phyloP scores from a whole-genome alignment of 2,113 vertebrate genomes.

The Notothenia rossii region DNA sequence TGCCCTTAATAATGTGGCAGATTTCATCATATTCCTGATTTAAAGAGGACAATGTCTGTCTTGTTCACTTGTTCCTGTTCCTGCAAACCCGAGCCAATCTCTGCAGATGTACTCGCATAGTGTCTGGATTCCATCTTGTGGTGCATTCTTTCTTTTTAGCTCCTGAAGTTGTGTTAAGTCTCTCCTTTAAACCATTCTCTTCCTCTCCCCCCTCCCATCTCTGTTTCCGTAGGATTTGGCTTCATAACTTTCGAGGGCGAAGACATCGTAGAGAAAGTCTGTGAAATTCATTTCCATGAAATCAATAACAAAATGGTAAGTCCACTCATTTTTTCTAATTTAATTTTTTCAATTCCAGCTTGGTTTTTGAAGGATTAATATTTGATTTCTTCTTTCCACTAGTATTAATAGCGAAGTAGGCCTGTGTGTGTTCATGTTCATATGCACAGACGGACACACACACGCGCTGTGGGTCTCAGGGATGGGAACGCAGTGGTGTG shows the following conservation, averaged over 20 bases:
- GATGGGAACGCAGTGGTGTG: conserved; percentile 80
- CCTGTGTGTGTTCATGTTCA: conserved; percentile 40
- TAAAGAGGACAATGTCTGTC: conserved; percentile 83
- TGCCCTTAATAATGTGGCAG: conserved; percentile 83
- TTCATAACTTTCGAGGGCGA: conserved; percentile 99
- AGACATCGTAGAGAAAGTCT: conserved; percentile 99
- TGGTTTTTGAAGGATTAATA: conserved; percentile 80
- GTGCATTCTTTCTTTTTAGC: conserved; percentile 63
- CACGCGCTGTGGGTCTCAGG: conserved; percentile 62
- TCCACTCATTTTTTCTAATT: conserved; percentile 79
- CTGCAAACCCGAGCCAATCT: conserved; percentile 64
- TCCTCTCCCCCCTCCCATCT: conserved; percentile 40
- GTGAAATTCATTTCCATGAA: conserved; percentile 99
- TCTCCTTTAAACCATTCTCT: conserved; percentile 58
- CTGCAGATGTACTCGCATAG: conserved; percentile 61
- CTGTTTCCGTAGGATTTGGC: conserved; percentile 92
- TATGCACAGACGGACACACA: conserved; percentile 17
- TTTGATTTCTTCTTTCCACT: conserved; percentile 80
- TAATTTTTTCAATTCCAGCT: conserved; percentile 76
- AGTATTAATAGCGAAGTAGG: conserved; percentile 67
- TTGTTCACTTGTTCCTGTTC: conserved; percentile 74
- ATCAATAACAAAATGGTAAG: conserved; percentile 99
- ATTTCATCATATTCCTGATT: conserved; percentile 84
- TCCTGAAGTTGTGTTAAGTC: conserved; percentile 62
- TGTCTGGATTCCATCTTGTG: conserved; percentile 65